Evolutionary conservation across 2,113 vertebrate species (phyloP).

Genomic region (Arenaria interpres): DNA sequence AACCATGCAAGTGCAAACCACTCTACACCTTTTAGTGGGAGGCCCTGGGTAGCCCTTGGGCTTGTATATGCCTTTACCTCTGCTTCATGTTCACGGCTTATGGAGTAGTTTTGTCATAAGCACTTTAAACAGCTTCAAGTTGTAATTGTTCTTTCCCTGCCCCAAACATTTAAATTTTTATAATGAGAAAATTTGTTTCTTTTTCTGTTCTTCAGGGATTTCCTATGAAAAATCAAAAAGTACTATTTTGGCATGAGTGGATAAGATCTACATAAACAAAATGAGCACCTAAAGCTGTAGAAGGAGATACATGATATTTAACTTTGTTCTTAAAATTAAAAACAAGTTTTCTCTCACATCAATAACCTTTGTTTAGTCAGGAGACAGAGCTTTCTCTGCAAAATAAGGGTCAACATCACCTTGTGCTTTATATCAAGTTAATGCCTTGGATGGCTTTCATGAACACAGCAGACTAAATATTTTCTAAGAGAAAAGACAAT

Average conservation of each 20-base stretch:
- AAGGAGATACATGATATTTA: not conserved
- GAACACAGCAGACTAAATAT: not conserved
- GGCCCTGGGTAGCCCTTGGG: not conserved
- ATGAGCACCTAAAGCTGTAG: not conserved
- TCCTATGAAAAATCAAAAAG: not conserved
- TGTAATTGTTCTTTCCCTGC: not conserved
- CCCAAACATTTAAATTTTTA: not conserved
- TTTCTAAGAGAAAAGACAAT: not conserved
- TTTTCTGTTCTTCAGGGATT: not conserved
- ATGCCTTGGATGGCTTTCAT: not conserved
- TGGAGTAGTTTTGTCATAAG: not conserved
- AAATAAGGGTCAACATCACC: not conserved
- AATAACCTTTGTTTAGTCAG: not conserved
- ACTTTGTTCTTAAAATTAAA: not conserved
- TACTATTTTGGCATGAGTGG: not conserved
- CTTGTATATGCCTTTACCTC: not conserved
- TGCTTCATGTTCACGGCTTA: not conserved
- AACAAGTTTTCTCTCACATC: not conserved
- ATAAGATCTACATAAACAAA: not conserved
- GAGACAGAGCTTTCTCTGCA: not conserved
- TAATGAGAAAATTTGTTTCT: not conserved
- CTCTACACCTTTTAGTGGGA: not conserved
- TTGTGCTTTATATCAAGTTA: not conserved
- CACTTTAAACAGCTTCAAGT: not conserved
- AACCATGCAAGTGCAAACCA: fast-evolving